Base-by-base conservation (phyloP, 2,888 invertebrate genomes). In the Trachelus stipa region DNA sequence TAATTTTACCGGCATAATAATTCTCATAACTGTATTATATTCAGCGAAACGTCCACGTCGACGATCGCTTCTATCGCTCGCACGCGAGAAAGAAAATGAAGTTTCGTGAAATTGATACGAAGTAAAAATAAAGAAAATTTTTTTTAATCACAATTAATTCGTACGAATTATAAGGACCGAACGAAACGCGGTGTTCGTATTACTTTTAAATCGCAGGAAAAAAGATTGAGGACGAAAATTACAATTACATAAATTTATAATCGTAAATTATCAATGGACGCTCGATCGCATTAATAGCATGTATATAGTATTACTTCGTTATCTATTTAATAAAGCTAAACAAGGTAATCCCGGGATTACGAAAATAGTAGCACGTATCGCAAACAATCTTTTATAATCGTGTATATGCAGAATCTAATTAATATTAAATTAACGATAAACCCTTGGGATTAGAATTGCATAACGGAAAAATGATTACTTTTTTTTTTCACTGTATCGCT, bases 1-100 rank as follows among this genome's bases (percentile, higher is more conserved):
- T 77, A 78, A 76, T 76, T 76, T 23, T 56, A 23, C 9, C 40
- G 40, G 15, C 15, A 40, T 4, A 6, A 40, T 15, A 40, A 40
- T 40, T 40, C 6, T 6, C 40, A 23, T 23, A 23, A 56, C 56
- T 56, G 56, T 23, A 56, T 56, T 56, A 9, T 23, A 56, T 56
- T 9, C 0, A 9, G 56, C 56, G 56, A 56, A 23, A 56, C 15
- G 23, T 56, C 56, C 23, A 1, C 56, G 9, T 2, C 9, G 9
- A 56, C 56, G 23, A 56, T 23, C 23, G 56, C 56, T 9, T 6
- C 23, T 56, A 9, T 23, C 12, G 34, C 34, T 34, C 6, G 34
- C 34, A 33, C 69, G 56, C 34, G 11, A 12, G 33, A 56, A 73
- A 73, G 30, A 12, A 76, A 73, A 71, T 30, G 34, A 77, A 23